Percentiles rank a stretch among this genome's conserved stretches.
Conservation (phyloP, 2,888 invertebrate genomes). For the Zele albiditarsus region DNA sequence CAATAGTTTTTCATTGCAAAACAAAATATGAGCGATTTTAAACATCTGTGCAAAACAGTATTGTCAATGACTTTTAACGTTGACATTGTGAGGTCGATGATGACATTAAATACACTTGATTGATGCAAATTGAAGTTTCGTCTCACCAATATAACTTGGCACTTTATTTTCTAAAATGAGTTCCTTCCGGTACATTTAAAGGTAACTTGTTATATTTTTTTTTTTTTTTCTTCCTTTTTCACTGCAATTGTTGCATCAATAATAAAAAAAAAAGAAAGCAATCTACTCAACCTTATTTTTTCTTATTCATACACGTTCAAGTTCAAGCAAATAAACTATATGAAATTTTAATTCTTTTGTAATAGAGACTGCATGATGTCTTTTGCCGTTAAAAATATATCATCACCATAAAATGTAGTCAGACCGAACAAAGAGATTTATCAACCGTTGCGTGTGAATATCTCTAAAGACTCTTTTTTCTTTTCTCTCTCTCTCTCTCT, state of each 20-base stretch:
- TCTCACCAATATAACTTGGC: conserved; percentile 46
- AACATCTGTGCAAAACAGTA: not conserved
- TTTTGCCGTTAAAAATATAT: not conserved
- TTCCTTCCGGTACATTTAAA: conserved; percentile 54
- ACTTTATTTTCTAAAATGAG: conserved; percentile 60
- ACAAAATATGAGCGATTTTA: not conserved
- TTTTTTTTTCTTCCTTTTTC: not conserved
- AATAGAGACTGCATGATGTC: not conserved
- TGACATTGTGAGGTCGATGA: conserved; percentile 2
- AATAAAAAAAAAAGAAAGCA: not conserved
- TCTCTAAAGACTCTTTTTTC: not conserved
- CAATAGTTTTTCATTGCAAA: not conserved
- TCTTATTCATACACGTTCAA: not conserved
- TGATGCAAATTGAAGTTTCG: conserved; percentile 40
- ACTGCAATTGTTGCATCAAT: not conserved
- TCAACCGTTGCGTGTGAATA: conserved; percentile 5
- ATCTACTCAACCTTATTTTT: not conserved
- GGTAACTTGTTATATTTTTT: conserved; percentile 6
- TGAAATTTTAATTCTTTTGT: not conserved
- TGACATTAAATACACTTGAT: conserved; percentile 1
- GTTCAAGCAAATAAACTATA: not conserved
- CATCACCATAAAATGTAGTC: conserved; percentile 1
- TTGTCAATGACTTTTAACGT: not conserved
- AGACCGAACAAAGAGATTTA: conserved; percentile 6
- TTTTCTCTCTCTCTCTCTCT: not conserved